These are phyloP conservation scores for Tridacna gigas DNA, from an alignment of 2,888 invertebrate species.

Conservation along the genomic window DNA sequence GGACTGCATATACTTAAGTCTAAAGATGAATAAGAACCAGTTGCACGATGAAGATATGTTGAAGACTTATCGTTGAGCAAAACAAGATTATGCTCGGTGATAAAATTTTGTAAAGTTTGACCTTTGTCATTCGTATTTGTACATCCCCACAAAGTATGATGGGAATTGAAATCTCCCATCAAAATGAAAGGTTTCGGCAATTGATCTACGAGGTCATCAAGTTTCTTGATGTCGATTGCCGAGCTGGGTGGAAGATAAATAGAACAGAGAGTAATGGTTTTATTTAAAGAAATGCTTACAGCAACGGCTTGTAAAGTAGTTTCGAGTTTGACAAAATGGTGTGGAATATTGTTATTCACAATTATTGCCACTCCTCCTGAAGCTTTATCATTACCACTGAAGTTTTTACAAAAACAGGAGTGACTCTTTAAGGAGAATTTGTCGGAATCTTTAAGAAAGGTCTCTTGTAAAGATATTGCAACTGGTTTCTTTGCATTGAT, in stretches of 20 bases:
- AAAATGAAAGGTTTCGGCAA: background rate
- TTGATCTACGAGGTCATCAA: background rate
- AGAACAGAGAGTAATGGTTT: background rate
- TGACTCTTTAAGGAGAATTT: background rate
- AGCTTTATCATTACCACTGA: background rate
- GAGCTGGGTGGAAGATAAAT: background rate
- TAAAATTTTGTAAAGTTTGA: background rate
- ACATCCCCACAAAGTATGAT: background rate
- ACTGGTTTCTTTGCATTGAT: no score
- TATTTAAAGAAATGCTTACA: background rate
- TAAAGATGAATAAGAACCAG: constrained; percentile 7
- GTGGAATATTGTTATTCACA: background rate
- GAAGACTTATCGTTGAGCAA: background rate
- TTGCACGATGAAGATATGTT: constrained; percentile 7
- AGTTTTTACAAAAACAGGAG: background rate
- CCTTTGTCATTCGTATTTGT: background rate
- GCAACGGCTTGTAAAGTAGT: background rate
- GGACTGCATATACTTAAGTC: background rate
- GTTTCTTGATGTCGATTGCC: background rate
- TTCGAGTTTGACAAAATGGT: background rate
- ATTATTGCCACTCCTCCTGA: background rate
- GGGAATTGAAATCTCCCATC: background rate
- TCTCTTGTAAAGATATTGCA: no score
- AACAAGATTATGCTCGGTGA: background rate
- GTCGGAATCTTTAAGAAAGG: background rate